Evolutionary conservation across 2,888 invertebrate genomes (phyloP), one percentile per base, ranked within the genome.

Genomic region (Lottia scabra): DNA sequence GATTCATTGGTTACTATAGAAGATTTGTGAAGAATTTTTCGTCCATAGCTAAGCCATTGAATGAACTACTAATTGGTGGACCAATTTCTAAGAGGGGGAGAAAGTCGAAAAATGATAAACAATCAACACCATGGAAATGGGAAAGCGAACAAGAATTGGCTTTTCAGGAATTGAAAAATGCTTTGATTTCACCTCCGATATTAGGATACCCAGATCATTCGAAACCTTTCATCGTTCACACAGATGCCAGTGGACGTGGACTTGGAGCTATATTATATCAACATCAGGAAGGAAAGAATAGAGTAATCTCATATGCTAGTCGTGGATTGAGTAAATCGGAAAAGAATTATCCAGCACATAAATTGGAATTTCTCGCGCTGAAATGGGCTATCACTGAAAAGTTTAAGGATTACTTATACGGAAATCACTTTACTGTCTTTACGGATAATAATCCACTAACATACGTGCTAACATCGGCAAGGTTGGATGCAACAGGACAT

Each of bases 381-480:
- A 77, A 75, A 46, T 78, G 77, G 74, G 72, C 74, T 8, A 44
- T 73, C 5, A 72, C 72, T 0, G 74, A 76, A 27, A 78, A 75
- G 27, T 75, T 73, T 68, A 62, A 68, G 1, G 30, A 71, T 38
- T n/a, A n/a, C n/a, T 43, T 75, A 15, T 74, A 70, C 15, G 71
- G 67, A 13, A 65, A 45, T 70, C 13, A 48, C 0, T 78, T 78
- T 45, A 67, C 68, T 8, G 74, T 78, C 12, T 64, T 70, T 1
- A 76, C 77, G 16, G 78, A 78, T 63, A 74, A 78, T 48, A 79
- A 79, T 43, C 78, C 78, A 19, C 45, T 80, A 3, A 77, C 76
- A 10, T 73, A 77, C 48, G 75, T 77, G 4, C 45, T 78, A 12
- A 72, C 75, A 46, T 46, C 67, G 6, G 79, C 77, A n/a, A 72